Conservation (phyloP, 2,888 invertebrate genomes). For the Hedychridium roseum region DNA sequence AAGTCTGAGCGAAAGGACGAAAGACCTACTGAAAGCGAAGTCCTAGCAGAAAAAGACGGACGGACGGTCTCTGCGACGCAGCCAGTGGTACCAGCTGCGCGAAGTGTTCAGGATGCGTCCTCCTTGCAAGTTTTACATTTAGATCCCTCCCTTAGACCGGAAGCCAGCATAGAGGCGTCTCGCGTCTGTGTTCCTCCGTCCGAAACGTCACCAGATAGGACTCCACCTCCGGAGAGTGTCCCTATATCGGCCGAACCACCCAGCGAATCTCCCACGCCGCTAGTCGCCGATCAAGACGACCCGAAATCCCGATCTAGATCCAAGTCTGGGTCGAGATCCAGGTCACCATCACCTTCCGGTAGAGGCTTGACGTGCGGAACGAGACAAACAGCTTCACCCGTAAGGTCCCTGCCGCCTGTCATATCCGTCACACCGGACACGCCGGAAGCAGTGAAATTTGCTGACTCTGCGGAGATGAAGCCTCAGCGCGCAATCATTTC, state of each 20-base stretch:
- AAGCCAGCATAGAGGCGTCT: constrained; percentile 14
- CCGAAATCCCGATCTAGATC: constrained; percentile 3
- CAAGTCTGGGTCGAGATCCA: constrained; percentile 35
- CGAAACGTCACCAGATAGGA: constrained; percentile 6
- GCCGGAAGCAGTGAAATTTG: constrained; percentile 31
- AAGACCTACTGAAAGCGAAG: too few species aligned
- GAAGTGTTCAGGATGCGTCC: constrained; percentile 28
- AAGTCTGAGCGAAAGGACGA: not conserved
- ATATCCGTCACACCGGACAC: constrained; percentile 58
- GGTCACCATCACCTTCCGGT: constrained; percentile 42
- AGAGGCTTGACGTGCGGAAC: constrained; percentile 26
- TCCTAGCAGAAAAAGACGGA: constrained; percentile 14
- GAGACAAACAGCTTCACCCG: constrained; percentile 56
- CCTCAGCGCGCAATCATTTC: constrained; percentile 56
- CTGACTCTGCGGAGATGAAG: constrained; percentile 26
- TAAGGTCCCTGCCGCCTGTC: constrained; percentile 55
- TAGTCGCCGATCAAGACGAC: constrained; percentile 2
- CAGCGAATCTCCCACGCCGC: constrained; percentile 9
- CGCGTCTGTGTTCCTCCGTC: constrained; percentile 14
- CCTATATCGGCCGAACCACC: constrained; percentile 10
- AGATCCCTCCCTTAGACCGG: constrained; percentile 27
- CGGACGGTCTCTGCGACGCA: constrained; percentile 26
- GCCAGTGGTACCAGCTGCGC: not conserved
- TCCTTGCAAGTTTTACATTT: constrained; percentile 37
- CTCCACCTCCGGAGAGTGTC: constrained; percentile 14